Evolutionary conservation across 2,797 vertebrate genomes (phyloP).

Genomic region (Acanthiza pusilla): DNA sequence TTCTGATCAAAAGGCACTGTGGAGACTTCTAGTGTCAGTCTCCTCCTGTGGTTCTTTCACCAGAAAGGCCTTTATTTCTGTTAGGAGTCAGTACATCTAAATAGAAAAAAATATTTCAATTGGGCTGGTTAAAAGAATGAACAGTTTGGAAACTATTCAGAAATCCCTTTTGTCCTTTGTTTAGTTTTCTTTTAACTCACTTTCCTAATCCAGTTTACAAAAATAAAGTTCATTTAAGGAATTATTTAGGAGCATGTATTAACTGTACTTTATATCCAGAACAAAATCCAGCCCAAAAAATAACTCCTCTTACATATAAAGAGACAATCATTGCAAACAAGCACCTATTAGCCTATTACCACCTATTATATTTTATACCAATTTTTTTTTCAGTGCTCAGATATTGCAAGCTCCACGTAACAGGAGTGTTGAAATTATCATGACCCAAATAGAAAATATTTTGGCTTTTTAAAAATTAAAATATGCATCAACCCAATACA

Average conservation of each 20-base stretch:
- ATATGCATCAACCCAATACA: neutral
- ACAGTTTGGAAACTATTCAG: neutral
- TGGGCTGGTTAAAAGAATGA: neutral
- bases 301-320: accelerated
- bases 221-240: neutral
- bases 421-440: neutral
- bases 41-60: neutral
- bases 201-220: neutral
- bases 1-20: neutral
- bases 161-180: neutral
- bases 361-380: neutral
- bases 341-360: neutral
- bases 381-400: neutral
- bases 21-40: neutral
- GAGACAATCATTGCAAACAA: neutral
- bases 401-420: neutral
- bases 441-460: neutral
- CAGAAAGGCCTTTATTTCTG: accelerated
- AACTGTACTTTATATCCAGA: neutral
- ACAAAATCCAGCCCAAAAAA: neutral
- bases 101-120: neutral
- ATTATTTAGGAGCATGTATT: neutral
- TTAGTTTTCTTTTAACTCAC: neutral
- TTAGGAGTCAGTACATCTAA: neutral
- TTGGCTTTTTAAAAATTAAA: neutral